A percentile compares a stretch with the other conserved stretches of the same genome.
Conservation (phyloP, 2,888 invertebrate genomes). For the Sarcophaga caerulescens region DNA sequence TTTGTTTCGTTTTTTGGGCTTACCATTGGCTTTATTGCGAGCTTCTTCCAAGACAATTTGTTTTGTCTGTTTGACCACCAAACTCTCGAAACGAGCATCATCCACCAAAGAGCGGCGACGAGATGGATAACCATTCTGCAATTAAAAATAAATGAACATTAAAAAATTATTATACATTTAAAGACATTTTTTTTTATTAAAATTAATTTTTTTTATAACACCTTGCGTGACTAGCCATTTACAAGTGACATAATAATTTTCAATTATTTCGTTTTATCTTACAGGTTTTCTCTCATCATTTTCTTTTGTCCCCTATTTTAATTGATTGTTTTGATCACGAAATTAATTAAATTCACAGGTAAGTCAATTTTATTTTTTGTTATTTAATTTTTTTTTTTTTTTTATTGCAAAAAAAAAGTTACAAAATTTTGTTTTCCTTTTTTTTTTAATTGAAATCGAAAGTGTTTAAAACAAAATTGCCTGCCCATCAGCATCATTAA, state of each 20-base stretch:
- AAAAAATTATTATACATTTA: not conserved
- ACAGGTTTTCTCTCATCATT: not conserved
- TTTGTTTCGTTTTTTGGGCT: conserved; percentile 75
- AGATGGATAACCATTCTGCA: conserved; percentile 98
- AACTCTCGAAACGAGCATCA: conserved; percentile 98
- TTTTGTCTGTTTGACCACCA: conserved; percentile 97
- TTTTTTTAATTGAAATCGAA: conserved; percentile 45
- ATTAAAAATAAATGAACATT: conserved; percentile 71
- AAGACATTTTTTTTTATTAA: not conserved
- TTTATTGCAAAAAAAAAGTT: not conserved
- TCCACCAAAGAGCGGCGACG: conserved; percentile 97
- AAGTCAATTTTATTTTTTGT: not conserved
- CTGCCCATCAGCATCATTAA: not conserved
- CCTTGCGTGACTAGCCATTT: not conserved
- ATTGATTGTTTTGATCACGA: not conserved
- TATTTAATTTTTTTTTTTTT: not conserved
- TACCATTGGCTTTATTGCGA: conserved; percentile 93
- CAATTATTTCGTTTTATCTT: not conserved
- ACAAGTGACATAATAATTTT: conserved; percentile 48
- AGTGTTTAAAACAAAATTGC: conserved; percentile 15
- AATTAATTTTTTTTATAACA: not conserved
- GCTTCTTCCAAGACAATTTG: conserved; percentile 95
- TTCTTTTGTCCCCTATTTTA: not conserved
- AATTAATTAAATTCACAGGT: not conserved
- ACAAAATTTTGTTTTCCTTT: conserved; percentile 21